Percentiles rank a stretch among this genome's conserved stretches.
These are phyloP conservation scores for Romanogobio albipinnatus DNA, from an alignment of 2,113 vertebrate genomes.

Conservation along the genomic window DNA sequence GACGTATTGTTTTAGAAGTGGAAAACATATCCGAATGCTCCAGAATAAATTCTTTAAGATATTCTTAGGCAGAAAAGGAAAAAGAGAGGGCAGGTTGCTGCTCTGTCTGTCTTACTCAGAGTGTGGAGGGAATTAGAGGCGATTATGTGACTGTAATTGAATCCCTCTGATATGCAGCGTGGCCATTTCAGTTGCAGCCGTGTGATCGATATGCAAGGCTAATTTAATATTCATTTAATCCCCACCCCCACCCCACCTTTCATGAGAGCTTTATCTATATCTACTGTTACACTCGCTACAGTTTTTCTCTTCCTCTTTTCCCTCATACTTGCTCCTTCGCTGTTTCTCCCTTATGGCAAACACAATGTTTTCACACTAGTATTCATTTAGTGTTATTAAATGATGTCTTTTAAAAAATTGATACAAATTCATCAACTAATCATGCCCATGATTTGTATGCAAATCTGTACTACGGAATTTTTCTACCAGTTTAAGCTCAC, in stretches of 20 bases:
- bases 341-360: not conserved
- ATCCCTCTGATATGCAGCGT: slow-evolving; percentile 69
- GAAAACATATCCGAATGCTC: not conserved
- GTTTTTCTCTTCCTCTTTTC: not conserved
- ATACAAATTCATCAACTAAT: too few relatives aligned
- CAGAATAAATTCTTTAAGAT: not conserved
- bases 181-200: slow-evolving; percentile 69
- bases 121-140: slow-evolving; percentile 63
- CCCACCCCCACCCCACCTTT: slow-evolving; percentile 54
- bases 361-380: not conserved
- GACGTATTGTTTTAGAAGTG: not conserved
- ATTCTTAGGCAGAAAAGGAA: slow-evolving; percentile 23
- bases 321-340: not conserved
- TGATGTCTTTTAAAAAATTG: too few relatives aligned
- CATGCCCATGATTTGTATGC: too few relatives aligned
- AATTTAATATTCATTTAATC: slow-evolving; percentile 77
- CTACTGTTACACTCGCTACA: slow-evolving; percentile 44
- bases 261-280: slow-evolving; percentile 67
- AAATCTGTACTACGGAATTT: too few relatives aligned
- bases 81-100: not conserved
- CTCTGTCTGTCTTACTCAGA: slow-evolving; percentile 37
- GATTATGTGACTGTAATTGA: slow-evolving; percentile 75
- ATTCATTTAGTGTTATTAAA: not conserved
- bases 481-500: not conserved
- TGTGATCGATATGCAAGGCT: slow-evolving; percentile 70